Percentiles rank a stretch among this genome's conserved stretches.
These are phyloP conservation scores for Syngnathus floridae DNA, from an alignment of 2,113 vertebrate genomes.

Conservation along the genomic window DNA sequence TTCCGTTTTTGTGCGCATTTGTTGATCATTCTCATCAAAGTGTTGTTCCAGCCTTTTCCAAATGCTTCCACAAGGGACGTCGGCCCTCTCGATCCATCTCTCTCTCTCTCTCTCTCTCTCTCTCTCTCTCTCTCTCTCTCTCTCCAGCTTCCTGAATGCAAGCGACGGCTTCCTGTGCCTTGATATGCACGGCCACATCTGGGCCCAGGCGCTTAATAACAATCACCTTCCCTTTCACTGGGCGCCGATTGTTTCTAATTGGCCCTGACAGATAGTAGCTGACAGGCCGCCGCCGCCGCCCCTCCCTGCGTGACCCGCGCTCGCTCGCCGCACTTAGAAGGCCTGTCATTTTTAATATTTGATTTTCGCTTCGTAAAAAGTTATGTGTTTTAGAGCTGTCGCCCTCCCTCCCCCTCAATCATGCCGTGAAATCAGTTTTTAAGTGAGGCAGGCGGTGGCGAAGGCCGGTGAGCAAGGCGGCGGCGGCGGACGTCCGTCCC, in stretches of 20 bases:
- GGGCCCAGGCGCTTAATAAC: slow-evolving; percentile 99
- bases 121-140: slow-evolving; percentile 62
- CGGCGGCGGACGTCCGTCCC: slow-evolving; percentile 74
- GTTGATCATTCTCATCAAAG: neutral
- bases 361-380: slow-evolving; percentile 86
- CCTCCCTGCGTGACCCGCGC: slow-evolving; percentile 99
- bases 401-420: slow-evolving; percentile 25
- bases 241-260: slow-evolving; percentile 99
- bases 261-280: slow-evolving; percentile 99
- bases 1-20: neutral
- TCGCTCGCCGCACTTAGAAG: slow-evolving; percentile 99
- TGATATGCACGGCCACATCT: slow-evolving; percentile 99
- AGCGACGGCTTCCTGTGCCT: slow-evolving; percentile 98
- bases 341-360: slow-evolving; percentile 99
- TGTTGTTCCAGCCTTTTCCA: slow-evolving; percentile 27
- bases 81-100: slow-evolving; percentile 39
- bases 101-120: slow-evolving; percentile 50
- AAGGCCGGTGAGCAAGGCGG: slow-evolving; percentile 48
- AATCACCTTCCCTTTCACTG: slow-evolving; percentile 99
- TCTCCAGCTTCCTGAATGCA: slow-evolving; percentile 98
- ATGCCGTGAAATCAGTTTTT: slow-evolving; percentile 89
- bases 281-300: slow-evolving; percentile 95
- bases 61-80: slow-evolving; percentile 56
- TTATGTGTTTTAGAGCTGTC: slow-evolving; percentile 82
- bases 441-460: slow-evolving; percentile 78